Percentiles rank a stretch among this genome's conserved stretches.
Conservation (phyloP, 2,888 invertebrate species). For the Cistogaster globosa region DNA sequence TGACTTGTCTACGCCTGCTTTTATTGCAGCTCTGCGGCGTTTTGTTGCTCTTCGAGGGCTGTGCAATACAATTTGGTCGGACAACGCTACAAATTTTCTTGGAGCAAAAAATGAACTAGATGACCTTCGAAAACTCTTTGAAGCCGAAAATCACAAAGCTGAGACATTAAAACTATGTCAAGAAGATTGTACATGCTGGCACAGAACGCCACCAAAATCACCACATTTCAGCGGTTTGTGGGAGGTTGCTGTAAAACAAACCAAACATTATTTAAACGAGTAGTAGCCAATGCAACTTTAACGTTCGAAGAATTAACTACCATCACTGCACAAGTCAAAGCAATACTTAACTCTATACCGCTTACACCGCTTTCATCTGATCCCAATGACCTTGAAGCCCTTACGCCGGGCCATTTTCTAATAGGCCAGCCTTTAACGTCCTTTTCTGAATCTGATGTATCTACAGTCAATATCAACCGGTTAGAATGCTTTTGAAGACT, state of each 20-base stretch:
- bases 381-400: background rate
- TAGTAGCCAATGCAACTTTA: background rate
- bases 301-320: background rate
- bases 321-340: background rate
- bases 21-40: constrained; percentile 48
- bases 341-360: background rate
- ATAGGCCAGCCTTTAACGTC: background rate
- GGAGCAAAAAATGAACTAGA: constrained; percentile 35
- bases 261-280: background rate
- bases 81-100: constrained; percentile 67
- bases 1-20: constrained; percentile 62
- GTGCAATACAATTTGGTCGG: constrained; percentile 58
- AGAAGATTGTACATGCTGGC: constrained; percentile 2
- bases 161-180: constrained; percentile 1
- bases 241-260: background rate
- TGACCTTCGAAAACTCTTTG: background rate
- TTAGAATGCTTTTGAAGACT: constrained; percentile 16
- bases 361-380: constrained; percentile 31
- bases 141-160: constrained; percentile 5
- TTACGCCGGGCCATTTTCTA: background rate
- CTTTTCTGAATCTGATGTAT: background rate
- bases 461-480: background rate
- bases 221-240: background rate
- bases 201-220: background rate
- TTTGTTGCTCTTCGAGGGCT: constrained; percentile 28